Conservation (phyloP, 2,113 vertebrate genomes). For the Cyanoramphus novaezelandiae region DNA sequence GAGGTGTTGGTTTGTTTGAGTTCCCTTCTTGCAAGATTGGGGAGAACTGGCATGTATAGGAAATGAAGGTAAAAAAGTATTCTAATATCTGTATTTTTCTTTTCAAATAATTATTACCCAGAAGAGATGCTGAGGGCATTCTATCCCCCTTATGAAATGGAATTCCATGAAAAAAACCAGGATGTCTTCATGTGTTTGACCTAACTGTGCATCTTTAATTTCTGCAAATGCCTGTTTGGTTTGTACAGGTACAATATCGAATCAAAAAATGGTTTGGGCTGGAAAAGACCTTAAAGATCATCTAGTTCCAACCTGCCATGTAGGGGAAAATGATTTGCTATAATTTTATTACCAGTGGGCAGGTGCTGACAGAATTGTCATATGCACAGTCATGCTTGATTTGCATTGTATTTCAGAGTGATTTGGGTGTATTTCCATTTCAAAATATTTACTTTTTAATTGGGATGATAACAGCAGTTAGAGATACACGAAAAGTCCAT, state of each 20-base stretch:
- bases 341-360: not conserved
- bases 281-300: not conserved
- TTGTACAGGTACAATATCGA: not conserved
- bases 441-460: conserved; percentile 9
- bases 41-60: not conserved
- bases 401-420: not conserved
- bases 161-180: not conserved
- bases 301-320: not conserved
- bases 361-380: not conserved
- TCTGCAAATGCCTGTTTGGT: not conserved
- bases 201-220: not conserved
- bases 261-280: not conserved
- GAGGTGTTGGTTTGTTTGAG: not conserved
- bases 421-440: not conserved
- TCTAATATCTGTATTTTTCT: not conserved
- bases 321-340: not conserved
- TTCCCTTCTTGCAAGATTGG: not conserved
- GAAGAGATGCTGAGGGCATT: not conserved
- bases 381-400: not conserved
- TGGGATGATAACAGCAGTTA: not conserved
- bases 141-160: not conserved
- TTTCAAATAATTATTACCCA: not conserved
- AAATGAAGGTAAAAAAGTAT: not conserved
- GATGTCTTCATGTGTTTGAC: not conserved
- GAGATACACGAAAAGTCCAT: not conserved